These are phyloP conservation scores for Siniperca knerii DNA, from an alignment of 2,113 vertebrate genomes.

Conservation along the genomic window DNA sequence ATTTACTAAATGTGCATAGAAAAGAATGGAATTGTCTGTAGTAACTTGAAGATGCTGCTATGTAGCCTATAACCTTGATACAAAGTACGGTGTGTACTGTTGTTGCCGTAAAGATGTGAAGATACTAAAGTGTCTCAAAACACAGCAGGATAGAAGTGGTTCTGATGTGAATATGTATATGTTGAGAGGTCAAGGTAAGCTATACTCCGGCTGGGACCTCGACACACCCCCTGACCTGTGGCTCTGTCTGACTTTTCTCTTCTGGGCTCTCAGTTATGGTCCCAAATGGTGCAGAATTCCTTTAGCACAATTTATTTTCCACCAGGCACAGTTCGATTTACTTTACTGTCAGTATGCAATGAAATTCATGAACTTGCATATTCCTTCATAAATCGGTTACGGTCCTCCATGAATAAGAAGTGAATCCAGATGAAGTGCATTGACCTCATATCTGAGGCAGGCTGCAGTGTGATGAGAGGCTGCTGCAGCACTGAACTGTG, in stretches of 20 bases:
- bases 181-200: too few relatives aligned
- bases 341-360: background rate
- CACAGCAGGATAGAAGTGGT: background rate
- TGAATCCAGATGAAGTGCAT: conserved; percentile 2
- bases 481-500: background rate
- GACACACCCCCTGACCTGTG: background rate
- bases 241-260: background rate
- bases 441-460: background rate
- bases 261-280: background rate
- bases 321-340: background rate
- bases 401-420: background rate
- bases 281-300: background rate
- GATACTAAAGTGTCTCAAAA: background rate
- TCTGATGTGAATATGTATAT: background rate
- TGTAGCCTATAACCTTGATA: background rate
- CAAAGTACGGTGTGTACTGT: background rate
- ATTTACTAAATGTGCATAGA: background rate
- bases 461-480: background rate
- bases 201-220: too few relatives aligned
- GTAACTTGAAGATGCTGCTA: background rate
- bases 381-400: background rate
- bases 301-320: background rate
- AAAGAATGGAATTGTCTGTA: background rate
- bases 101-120: background rate
- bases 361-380: conserved; percentile 6